Evolutionary conservation across 2,797 vertebrate genomes (phyloP).

Genomic region (Acestrorhynchus altus): DNA sequence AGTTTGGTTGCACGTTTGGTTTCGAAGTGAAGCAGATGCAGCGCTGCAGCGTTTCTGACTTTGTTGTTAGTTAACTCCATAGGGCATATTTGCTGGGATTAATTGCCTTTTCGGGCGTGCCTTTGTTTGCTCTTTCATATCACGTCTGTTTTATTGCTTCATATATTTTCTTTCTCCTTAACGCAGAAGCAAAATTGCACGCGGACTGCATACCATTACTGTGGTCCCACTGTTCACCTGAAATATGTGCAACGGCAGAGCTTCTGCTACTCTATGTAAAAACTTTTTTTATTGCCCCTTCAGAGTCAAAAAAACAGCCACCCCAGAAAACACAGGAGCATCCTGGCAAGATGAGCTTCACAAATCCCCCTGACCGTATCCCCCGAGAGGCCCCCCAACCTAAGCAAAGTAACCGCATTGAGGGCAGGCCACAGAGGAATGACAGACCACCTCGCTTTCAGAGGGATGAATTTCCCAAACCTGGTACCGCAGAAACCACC

Average conservation of each 20-base stretch:
- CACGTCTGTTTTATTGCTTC: background rate
- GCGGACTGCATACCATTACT: background rate
- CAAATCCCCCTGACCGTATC: slow-evolving; percentile 81
- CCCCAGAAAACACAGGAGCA: slow-evolving; percentile 80
- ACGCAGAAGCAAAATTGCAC: background rate
- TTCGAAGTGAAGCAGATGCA: background rate
- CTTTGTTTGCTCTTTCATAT: background rate
- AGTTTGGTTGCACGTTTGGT: slow-evolving; percentile 4
- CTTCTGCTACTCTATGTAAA: background rate
- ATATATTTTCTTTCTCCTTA: background rate
- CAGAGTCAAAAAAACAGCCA: slow-evolving; percentile 88
- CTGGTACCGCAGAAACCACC: slow-evolving; percentile 70
- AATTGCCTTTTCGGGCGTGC: background rate
- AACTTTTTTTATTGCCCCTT: slow-evolving; percentile 34
- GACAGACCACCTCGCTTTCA: slow-evolving; percentile 95
- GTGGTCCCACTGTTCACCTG: background rate
- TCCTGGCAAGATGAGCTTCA: slow-evolving; percentile 73
- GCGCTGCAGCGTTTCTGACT: background rate
- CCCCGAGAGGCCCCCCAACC: slow-evolving; percentile 81
- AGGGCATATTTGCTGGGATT: background rate
- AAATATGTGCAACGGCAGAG: background rate
- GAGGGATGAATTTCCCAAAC: slow-evolving; percentile 85
- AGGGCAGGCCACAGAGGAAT: slow-evolving; percentile 86
- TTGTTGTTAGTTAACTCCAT: background rate
- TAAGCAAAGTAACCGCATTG: slow-evolving; percentile 82